Conservation (phyloP, 35 echinoderm and acorn worm species). For the Ophioderma brevispina region DNA sequence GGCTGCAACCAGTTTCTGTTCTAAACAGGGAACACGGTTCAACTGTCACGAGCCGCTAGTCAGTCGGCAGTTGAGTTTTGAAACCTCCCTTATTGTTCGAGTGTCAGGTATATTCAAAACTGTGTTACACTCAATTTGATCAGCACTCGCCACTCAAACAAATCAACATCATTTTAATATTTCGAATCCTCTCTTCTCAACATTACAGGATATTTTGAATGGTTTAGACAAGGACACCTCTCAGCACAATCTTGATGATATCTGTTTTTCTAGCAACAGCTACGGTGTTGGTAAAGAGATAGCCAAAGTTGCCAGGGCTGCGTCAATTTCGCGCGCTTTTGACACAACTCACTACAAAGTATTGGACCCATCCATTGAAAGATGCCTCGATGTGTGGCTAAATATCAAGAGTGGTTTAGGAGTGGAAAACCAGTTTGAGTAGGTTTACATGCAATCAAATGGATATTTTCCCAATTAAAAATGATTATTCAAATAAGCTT, state of each 20-base stretch:
- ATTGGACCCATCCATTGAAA: conserved; percentile 62
- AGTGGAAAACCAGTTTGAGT: conserved; percentile 71
- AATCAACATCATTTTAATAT: neutral
- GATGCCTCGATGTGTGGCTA: conserved; percentile 78
- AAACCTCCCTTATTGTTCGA: too few species aligned
- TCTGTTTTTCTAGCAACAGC: conserved; percentile 57
- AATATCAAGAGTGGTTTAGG: conserved; percentile 47
- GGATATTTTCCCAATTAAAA: too few species aligned
- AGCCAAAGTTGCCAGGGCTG: conserved; percentile 75
- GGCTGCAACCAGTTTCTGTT: too few species aligned
- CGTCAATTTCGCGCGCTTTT: conserved; percentile 82
- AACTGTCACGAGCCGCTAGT: too few species aligned
- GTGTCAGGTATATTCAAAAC: too few species aligned
- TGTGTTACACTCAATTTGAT: too few species aligned
- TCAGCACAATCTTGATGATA: conserved; percentile 58
- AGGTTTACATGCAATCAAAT: too few species aligned
- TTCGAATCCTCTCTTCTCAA: neutral
- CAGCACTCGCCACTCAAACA: too few species aligned
- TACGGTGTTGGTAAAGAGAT: conserved; percentile 90
- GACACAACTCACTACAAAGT: conserved; percentile 72
- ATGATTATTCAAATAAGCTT: too few species aligned
- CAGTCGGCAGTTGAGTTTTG: too few species aligned
- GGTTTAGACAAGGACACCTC: conserved; percentile 74
- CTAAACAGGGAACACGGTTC: too few species aligned
- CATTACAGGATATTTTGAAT: conserved; percentile 50